Evolutionary conservation across 2,113 vertebrate genomes (phyloP), one percentile per base, ranked within the genome.

Genomic region (Lota lota): DNA sequence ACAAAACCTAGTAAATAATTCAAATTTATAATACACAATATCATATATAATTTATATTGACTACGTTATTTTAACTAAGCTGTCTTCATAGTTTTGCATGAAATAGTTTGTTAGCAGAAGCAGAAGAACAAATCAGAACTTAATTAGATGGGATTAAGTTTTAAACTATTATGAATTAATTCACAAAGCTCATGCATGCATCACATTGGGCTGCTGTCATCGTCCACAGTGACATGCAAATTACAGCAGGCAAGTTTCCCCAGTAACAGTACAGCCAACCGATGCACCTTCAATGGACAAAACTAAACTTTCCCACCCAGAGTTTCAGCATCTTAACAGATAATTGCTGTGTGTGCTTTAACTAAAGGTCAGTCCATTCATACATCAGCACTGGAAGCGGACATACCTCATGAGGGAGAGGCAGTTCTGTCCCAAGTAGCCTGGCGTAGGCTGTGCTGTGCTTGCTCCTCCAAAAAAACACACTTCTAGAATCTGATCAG

Each of bases 311-410:
- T 72, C 77, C 67, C 71, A 47, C 2, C 68, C 20, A 59, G 75
- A 64, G 18, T 75, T 68, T 80, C 69, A 61, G 21, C 21, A 22
- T 16, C 68, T 58, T 76, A 73, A 73, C 73, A 81, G 77, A 76
- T 88, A 86, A 88, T 87, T 81, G 80, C 66, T 70, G 71, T 59
- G 40, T 58, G 73, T 22, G 73, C 72, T 64, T 72, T 70, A 22
- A 40, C 62, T 47, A 85, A 90, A 90, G 88, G 89, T 89, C 77
- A 82, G 61, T 78, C 12, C 47, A 80, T 80, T 87, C 70, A 78
- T 76, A 56, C 40, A 79, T 69, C 74, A 69, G 77, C 69, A 47
- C 72, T 68, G 66, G 64, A 67, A 80, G 80, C 62, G 79, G 81
- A 81, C 73, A 69, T 77, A 66, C 63, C 83, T 89, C 77, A 85